Percentiles rank a stretch among this genome's conserved stretches.
Evolutionary conservation across 1,140 invertebrate species (phyloP).

Genomic region (Pogonus chalceus): DNA sequence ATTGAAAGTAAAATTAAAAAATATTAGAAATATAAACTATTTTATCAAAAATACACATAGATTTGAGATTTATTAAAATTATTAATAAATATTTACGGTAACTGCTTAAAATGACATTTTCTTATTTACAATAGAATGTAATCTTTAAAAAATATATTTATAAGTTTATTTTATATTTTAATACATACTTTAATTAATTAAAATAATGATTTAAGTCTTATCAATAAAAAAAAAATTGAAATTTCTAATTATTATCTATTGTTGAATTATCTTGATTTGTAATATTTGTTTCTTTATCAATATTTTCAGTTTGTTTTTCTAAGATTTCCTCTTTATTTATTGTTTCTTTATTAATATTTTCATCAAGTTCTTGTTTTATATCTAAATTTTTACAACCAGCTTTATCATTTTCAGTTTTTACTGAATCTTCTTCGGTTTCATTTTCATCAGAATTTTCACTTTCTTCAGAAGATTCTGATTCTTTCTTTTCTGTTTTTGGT

Average conservation of each 20-base stretch:
- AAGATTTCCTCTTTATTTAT: background rate
- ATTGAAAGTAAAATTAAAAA: too few species aligned
- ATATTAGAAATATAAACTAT: too few species aligned
- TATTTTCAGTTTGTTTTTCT: background rate
- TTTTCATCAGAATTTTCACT: constrained; percentile 7
- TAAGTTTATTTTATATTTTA: background rate
- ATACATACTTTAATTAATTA: background rate
- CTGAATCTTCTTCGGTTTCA: constrained; percentile 12
- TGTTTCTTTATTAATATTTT: background rate
- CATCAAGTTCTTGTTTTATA: background rate
- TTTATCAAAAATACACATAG: too few species aligned
- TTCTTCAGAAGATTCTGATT: constrained; percentile 7
- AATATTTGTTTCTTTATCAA: background rate
- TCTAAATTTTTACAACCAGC: background rate
- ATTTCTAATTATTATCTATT: background rate
- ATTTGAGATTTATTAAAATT: too few species aligned
- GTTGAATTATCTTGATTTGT: background rate
- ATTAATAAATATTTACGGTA: too few species aligned
- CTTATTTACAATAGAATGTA: background rate
- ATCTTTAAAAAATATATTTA: background rate
- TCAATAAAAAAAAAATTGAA: too few species aligned
- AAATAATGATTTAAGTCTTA: too few species aligned
- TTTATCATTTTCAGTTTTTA: background rate
- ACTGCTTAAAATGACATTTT: too few species aligned
- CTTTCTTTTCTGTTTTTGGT: constrained; percentile 16